Evolutionary conservation across 2,797 vertebrate genomes (phyloP).

Genomic region (Balearica regulorum): DNA sequence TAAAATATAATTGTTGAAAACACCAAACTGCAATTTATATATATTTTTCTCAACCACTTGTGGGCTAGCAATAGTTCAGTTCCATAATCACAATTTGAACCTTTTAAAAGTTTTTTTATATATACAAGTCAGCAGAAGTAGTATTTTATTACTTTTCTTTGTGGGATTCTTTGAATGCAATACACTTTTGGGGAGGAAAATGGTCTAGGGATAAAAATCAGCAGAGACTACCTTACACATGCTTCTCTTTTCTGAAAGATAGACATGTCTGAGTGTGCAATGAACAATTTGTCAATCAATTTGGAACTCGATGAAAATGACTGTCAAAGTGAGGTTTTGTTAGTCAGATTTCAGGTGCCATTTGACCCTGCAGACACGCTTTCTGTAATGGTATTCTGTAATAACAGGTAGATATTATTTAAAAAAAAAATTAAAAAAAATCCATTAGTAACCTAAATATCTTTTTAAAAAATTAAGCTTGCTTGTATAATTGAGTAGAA

Average conservation of each 20-base stretch:
- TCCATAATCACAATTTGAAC: slow-evolving; percentile 36
- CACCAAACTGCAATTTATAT: slow-evolving; percentile 6
- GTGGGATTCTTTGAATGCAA: background rate
- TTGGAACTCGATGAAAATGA: background rate
- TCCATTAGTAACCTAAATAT: background rate
- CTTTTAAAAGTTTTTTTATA: background rate
- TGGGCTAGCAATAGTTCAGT: slow-evolving; percentile 23
- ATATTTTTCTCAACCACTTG: slow-evolving; percentile 23
- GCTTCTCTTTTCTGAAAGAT: background rate
- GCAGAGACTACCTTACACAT: background rate
- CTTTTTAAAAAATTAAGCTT: background rate
- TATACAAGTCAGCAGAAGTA: background rate
- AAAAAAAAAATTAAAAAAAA: background rate
- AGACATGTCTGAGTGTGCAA: background rate
- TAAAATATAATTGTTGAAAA: slow-evolving; percentile 58
- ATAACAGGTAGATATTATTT: background rate
- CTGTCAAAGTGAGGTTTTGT: background rate
- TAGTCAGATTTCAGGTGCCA: background rate
- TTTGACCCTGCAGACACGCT: background rate
- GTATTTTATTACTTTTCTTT: slow-evolving; percentile 21
- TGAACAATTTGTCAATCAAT: background rate
- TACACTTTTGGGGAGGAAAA: background rate
- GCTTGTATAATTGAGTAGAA: background rate
- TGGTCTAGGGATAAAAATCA: slow-evolving; percentile 11
- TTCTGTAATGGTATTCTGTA: background rate